These are phyloP conservation scores for Pollenia amentaria DNA, from an alignment of 2,888 invertebrate genomes.

Conservation along the genomic window DNA sequence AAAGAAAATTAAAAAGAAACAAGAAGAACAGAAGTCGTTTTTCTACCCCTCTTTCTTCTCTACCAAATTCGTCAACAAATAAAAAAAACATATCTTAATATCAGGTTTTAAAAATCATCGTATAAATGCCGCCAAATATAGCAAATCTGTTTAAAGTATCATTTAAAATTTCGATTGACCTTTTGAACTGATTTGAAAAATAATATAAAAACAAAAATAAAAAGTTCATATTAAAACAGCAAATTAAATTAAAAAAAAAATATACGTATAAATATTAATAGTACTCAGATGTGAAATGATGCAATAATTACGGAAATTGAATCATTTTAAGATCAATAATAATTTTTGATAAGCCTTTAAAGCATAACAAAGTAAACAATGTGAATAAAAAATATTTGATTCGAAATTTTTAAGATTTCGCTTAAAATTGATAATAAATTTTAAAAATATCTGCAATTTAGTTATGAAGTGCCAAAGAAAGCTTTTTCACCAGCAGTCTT, in stretches of 20 bases:
- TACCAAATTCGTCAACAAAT: too few relatives aligned
- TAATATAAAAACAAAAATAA: conserved; percentile 1
- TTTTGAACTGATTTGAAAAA: conserved; percentile 5
- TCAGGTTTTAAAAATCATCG: too few relatives aligned
- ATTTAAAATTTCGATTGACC: background rate
- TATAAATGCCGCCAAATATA: background rate
- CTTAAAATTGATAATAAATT: background rate
- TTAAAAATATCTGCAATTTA: too few relatives aligned
- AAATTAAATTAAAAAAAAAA: background rate
- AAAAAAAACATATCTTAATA: too few relatives aligned
- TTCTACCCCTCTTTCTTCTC: too few relatives aligned
- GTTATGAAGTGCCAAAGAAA: too few relatives aligned
- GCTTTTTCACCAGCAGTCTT: too few relatives aligned
- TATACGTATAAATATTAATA: too few relatives aligned
- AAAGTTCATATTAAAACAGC: background rate
- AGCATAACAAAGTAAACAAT: background rate
- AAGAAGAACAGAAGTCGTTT: too few relatives aligned
- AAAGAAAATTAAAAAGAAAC: too few relatives aligned
- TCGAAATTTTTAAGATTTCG: background rate
- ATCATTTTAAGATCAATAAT: conserved; percentile 21
- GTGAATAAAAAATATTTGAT: background rate
- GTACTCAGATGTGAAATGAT: conserved; percentile 21
- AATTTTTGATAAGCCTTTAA: conserved; percentile 42
- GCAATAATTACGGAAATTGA: conserved; percentile 38
- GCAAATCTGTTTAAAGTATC: background rate